Evolutionary conservation across 2,888 invertebrate genomes (phyloP), one percentile per base, ranked within the genome.

Genomic region (Eupithecia subfuscata): DNA sequence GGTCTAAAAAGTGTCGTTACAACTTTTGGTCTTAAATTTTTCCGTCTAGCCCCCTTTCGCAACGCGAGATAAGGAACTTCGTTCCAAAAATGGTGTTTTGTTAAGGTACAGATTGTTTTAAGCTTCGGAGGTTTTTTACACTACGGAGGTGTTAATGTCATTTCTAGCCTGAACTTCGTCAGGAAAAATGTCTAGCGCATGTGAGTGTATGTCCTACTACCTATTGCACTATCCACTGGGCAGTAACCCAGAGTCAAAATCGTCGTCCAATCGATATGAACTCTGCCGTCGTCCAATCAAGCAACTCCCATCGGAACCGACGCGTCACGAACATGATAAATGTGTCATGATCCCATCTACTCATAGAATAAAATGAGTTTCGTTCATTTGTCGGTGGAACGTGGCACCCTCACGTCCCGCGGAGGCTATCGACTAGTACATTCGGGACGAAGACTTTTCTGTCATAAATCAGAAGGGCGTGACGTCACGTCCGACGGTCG

Each of bases 391-490:
- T 86, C 82, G 84, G 80, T 79, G 82, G 83, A 80, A 80, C 83
- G 80, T 79, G 82, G 83, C 80, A 80, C 83, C 77, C 86, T 84
- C 92, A 91, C 90, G 91, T 91, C 81, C 85, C 83, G 81, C 86
- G 87, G 86, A 88, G 89, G 90, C 89, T 91, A 90, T 92, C 91
- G 89, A 88, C 84, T 85, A 87, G 88, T 86, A 87, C 88, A 89
- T 91, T 91, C 91, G 85, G 86, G 84, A 83, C 85, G 83, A 85
- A 84, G 86, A 85, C 87, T 89, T 89, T 88, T 89, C 90, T 87
- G 88, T 91, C 90, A 92, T 93, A 93, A 93, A 93, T 93, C 93
- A 93, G 86, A 73, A 81, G 82, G 76, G 83, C 93, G 92, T 92
- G 93, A 90, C 88, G 88, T 88, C 92, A 92, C 92, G 93, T 90